These are phyloP conservation scores for Phylloscopus collybita DNA, from an alignment of 2,797 vertebrate genomes.

Conservation along the genomic window DNA sequence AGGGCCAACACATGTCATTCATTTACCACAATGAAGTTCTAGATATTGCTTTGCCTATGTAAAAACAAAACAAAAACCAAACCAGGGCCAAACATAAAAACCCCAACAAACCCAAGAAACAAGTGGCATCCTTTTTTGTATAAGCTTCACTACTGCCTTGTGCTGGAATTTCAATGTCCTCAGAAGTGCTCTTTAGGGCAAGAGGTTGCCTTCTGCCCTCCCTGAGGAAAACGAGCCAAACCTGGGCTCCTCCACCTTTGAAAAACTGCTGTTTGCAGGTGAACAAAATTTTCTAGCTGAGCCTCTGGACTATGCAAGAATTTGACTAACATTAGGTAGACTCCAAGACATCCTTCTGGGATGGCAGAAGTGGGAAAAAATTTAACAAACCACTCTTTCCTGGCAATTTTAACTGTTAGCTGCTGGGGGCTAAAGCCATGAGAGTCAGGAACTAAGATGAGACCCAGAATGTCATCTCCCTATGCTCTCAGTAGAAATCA, in stretches of 20 bases:
- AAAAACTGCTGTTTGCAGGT: background rate
- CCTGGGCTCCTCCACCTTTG: background rate
- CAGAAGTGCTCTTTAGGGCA: background rate
- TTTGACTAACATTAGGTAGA: background rate
- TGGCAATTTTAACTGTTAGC: background rate
- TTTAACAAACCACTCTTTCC: background rate
- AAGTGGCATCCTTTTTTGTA: background rate
- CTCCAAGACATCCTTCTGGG: background rate
- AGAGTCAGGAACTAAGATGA: background rate
- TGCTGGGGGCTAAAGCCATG: background rate
- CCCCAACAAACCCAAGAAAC: background rate
- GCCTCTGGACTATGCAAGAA: background rate
- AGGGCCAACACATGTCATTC: background rate
- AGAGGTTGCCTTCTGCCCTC: background rate
- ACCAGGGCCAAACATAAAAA: background rate
- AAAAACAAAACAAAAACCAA: background rate
- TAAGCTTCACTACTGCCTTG: background rate
- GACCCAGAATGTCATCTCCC: background rate
- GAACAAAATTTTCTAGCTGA: background rate
- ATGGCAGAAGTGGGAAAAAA: background rate
- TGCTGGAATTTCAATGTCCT: background rate
- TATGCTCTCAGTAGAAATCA: background rate
- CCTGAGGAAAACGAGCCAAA: rapidly evolving
- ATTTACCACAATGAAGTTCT: background rate
- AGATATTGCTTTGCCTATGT: background rate